These are phyloP conservation scores for Rhea americana DNA, from an alignment of 2,113 vertebrate species.

Conservation along the genomic window DNA sequence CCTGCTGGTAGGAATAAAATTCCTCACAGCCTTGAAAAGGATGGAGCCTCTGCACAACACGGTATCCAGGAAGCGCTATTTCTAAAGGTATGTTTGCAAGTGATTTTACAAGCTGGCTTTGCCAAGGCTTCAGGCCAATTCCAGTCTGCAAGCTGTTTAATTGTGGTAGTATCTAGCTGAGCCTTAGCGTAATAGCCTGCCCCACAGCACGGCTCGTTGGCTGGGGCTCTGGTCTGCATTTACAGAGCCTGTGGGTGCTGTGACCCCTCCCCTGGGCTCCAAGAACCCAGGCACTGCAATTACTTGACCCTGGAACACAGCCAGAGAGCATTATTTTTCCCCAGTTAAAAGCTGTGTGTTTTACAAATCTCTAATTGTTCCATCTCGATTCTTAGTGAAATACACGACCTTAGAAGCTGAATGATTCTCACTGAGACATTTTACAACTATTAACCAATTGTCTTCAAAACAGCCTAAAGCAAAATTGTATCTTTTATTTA, in stretches of 20 bases:
- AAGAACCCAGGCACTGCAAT: rapidly evolving
- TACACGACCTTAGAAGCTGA: not conserved
- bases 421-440: not conserved
- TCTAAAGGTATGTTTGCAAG: not conserved
- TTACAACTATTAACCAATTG: conserved; percentile 12
- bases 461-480: not conserved
- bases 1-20: not conserved
- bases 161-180: not conserved
- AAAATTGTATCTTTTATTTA: conserved; percentile 1
- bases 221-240: not conserved
- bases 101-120: not conserved
- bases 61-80: not conserved
- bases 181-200: not conserved
- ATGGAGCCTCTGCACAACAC: not conserved
- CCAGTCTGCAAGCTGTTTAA: not conserved
- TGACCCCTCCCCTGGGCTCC: not conserved
- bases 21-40: not conserved
- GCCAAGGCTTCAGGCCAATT: not conserved
- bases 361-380: not conserved
- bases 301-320: not conserved
- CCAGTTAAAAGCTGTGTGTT: not conserved
- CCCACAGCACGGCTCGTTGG: not conserved
- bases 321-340: not conserved
- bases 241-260: rapidly evolving
- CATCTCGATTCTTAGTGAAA: not conserved